phyloP scores from a whole-genome alignment of 92 coral and sea anemone genomes.

The Epizoanthus stellaris region DNA sequence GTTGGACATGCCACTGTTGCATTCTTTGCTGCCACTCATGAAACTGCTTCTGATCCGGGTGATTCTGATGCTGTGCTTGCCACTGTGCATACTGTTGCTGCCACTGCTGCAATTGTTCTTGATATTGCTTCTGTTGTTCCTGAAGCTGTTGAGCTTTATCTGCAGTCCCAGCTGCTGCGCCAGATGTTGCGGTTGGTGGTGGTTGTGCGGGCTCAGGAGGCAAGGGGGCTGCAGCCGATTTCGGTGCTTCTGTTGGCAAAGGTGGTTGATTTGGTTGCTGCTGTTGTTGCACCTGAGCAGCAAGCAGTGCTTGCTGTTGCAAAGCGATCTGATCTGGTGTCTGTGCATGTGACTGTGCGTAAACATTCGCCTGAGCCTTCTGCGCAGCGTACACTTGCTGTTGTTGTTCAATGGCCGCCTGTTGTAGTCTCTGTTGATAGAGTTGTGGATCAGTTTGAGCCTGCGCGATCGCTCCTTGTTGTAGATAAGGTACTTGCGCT shows the following conservation, averaged over 20 bases:
- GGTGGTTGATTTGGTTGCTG: slow-evolving; percentile 49
- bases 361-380: background rate
- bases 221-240: slow-evolving; percentile 47
- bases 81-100: slow-evolving; percentile 91
- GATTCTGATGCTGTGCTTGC: slow-evolving; percentile 91
- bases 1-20: slow-evolving; percentile 80
- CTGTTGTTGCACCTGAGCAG: slow-evolving; percentile 43
- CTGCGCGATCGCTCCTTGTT: slow-evolving; percentile 44
- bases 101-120: slow-evolving; percentile 85
- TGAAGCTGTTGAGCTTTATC: slow-evolving; percentile 36
- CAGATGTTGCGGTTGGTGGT: slow-evolving; percentile 39
- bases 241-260: slow-evolving; percentile 42
- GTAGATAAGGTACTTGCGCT: slow-evolving; percentile 47
- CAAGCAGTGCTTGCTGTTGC: slow-evolving; percentile 27
- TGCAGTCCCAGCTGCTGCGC: slow-evolving; percentile 4
- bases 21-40: slow-evolving; percentile 92
- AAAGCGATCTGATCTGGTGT: slow-evolving; percentile 14
- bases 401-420: background rate
- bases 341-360: background rate
- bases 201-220: slow-evolving; percentile 56
- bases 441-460: slow-evolving; percentile 39
- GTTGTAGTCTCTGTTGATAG: slow-evolving; percentile 10
- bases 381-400: slow-evolving; percentile 19
- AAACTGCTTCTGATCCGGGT: slow-evolving; percentile 94
- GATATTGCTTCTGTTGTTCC: slow-evolving; percentile 75